Evolutionary conservation across 1,140 invertebrate genomes (phyloP), one percentile per base, ranked within the genome.

Genomic region (Ylistrum balloti): DNA sequence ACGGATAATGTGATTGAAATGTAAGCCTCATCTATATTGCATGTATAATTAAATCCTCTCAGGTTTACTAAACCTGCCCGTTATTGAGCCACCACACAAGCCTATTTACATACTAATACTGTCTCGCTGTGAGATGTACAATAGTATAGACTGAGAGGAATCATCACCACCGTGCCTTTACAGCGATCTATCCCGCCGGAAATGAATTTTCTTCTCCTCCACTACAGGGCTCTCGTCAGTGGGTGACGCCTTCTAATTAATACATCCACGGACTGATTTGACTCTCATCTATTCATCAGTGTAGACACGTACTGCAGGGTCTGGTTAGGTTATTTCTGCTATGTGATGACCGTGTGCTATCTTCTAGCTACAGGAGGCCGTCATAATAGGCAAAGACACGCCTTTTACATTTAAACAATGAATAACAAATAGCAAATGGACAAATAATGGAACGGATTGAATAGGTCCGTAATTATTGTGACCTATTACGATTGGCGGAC

Each of bases 31-130:
- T 74, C 56, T 74, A n/a, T 74, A 74, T 74, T 74, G 22, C 20
- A 45, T 74, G 56, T 5, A 74, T 74, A 74, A 74, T 74, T 74
- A 74, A 74, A 74, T 74, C n/a, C 9, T n/a, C n/a, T 74, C 13
- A 28, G 22, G 56, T 74, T n/a, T 28, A 74, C 22, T 28, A 74
- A 74, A 74, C 56, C n/a, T 74, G 22, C 7, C n/a, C 56, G n/a
- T 28, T 74, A 74, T 74, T 74, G n/a, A 28, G n/a, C 22, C 56
- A 28, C 56, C n/a, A 28, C 9, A 28, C 0, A 74, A 5, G 56
- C 28, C 56, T 74, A 74, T 74, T 74, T 74, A 74, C 56, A 74
- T 74, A 74, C 56, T 74, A 74, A 74, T 74, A 28, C 28, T n/a
- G 56, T 74, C 56, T 28, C 56, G 56, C 56, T 74, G 56, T 74